phyloP scores from a whole-genome alignment of 2,888 invertebrate genomes.

The Sesia bembeciformis region DNA sequence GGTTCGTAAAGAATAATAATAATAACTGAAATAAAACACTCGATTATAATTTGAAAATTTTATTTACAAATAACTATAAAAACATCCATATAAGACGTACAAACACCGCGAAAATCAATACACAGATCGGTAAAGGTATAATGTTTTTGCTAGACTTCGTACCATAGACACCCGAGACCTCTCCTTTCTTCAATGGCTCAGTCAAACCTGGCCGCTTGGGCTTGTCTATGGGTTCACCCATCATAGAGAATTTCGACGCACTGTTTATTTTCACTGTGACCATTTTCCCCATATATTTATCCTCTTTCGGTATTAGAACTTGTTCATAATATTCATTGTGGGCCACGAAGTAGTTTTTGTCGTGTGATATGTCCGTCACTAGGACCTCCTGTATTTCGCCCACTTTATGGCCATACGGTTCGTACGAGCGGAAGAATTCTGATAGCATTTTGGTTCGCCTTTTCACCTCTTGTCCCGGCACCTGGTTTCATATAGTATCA shows the following conservation, averaged over 20 bases:
- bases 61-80: slow-evolving; percentile 30
- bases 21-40: slow-evolving; percentile 8
- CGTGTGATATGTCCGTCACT: slow-evolving; percentile 95
- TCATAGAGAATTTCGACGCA: slow-evolving; percentile 85
- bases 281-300: slow-evolving; percentile 86
- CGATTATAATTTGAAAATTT: slow-evolving; percentile 13
- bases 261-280: slow-evolving; percentile 83
- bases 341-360: slow-evolving; percentile 91
- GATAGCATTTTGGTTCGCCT: slow-evolving; percentile 90
- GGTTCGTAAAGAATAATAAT: not conserved
- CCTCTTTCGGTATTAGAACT: slow-evolving; percentile 85
- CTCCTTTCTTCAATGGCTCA: slow-evolving; percentile 69
- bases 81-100: slow-evolving; percentile 57
- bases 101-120: slow-evolving; percentile 51
- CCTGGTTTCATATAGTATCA: slow-evolving; percentile 26
- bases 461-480: slow-evolving; percentile 92
- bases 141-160: slow-evolving; percentile 19
- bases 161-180: slow-evolving; percentile 64
- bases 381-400: slow-evolving; percentile 84
- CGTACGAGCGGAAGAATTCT: slow-evolving; percentile 91
- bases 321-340: slow-evolving; percentile 97
- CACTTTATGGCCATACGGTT: slow-evolving; percentile 82
- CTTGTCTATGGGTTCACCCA: slow-evolving; percentile 77
- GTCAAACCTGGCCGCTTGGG: slow-evolving; percentile 70
- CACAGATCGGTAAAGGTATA: slow-evolving; percentile 39